Evolutionary conservation across 2,888 invertebrate species (phyloP).

Genomic region (Apodemia mormo): DNA sequence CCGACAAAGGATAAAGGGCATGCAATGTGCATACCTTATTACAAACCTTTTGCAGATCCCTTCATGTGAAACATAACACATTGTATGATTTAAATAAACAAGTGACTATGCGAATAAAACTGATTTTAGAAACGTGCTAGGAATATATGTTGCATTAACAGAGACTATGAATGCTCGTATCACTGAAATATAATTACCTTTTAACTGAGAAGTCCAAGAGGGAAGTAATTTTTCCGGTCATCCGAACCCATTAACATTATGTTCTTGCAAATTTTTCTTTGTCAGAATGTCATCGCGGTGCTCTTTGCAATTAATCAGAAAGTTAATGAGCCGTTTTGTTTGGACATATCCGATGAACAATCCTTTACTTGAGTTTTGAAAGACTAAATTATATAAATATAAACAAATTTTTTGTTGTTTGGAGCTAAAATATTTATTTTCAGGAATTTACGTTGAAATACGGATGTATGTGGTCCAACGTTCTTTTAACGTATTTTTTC

Average conservation of each 20-base stretch:
- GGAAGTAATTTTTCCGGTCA: constrained; percentile 41
- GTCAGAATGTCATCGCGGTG: constrained; percentile 70
- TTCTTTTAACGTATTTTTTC: too few species aligned
- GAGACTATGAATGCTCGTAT: not conserved
- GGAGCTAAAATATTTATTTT: too few species aligned
- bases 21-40: constrained; percentile 72
- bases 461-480: too few species aligned
- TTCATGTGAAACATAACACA: constrained; percentile 71
- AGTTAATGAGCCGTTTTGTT: constrained; percentile 80
- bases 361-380: constrained; percentile 62
- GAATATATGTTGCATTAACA: constrained; percentile 9
- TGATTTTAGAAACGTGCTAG: not conserved
- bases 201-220: constrained; percentile 20
- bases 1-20: constrained; percentile 80
- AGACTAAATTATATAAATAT: constrained; percentile 21
- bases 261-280: constrained; percentile 46
- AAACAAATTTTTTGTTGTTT: too few species aligned
- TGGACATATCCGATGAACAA: constrained; percentile 74
- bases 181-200: not conserved
- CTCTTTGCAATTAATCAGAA: constrained; percentile 75
- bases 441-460: too few species aligned
- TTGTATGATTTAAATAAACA: constrained; percentile 67
- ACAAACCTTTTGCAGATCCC: constrained; percentile 78
- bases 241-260: constrained; percentile 32
- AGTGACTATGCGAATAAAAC: constrained; percentile 43